Base-by-base conservation (phyloP, 2,113 vertebrate genomes). In the Cathartes aura region DNA sequence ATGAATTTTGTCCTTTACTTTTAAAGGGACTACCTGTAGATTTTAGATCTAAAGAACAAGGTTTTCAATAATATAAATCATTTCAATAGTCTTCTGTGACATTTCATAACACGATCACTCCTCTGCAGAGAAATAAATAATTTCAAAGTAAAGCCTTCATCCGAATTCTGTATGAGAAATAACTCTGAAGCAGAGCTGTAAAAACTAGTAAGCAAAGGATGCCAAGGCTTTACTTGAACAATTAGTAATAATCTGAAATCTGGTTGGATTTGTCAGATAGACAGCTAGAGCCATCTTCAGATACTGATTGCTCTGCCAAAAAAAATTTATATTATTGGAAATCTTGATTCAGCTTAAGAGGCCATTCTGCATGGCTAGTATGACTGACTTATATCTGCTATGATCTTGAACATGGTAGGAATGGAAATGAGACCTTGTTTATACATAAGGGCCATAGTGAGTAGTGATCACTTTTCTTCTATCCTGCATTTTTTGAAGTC, bases 381-480 rank as follows among this genome's bases (percentile, higher is more conserved):
- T n/a, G 30, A 36, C 26, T 64, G 59, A 72, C 67, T 67, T 59
- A 17, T 40, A 30, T 67, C 58, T 50, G 15, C 36, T 27, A 1
- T n/a, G 29, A 74, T 24, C 15, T 80, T 72, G 42, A 80, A 74
- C 11, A 3, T 26, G 32, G 12, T 20, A 48, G 22, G 26, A 91
- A 80, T 72, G 38, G 45, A 71, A 34, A 53, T 36, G 53, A 67
- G 32, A 75, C 72, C 26, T 50, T 72, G 19, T 36, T n/a, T 83
- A 50, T 4, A 59, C 43, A 7, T 48, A 38, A 75, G 12, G 52
- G 8, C n/a, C 0, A 1, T 56, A 34, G n/a, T 2, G 2, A 72
- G 40, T 32, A 27, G 32, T 27, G 12, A 89, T 89, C 12, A 29
- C 47, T 73, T 78, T 5, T 42, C 63, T 64, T 30, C 14, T 30